Conservation (phyloP, 2,888 invertebrate genomes). For the Pterostichus madidus region DNA sequence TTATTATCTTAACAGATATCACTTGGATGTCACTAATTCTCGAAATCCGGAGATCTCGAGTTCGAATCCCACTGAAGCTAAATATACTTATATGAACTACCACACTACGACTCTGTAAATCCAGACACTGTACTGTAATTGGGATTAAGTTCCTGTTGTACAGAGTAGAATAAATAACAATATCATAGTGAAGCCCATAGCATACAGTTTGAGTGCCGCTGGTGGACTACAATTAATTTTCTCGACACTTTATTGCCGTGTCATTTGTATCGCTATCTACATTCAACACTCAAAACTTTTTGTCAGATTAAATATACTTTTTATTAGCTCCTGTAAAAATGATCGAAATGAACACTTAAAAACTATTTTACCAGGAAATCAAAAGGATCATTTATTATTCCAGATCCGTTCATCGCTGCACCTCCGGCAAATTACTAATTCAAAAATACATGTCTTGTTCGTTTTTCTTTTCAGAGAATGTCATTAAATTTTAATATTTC, state of each 20-base stretch:
- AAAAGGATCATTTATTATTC: slow-evolving; percentile 9
- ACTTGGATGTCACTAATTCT: too few species aligned
- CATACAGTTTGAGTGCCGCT: background rate
- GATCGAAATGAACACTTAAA: slow-evolving; percentile 24
- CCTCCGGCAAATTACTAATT: background rate
- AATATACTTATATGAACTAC: too few species aligned
- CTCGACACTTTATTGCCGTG: background rate
- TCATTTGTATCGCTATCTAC: slow-evolving; percentile 36
- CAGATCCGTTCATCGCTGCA: slow-evolving; percentile 1
- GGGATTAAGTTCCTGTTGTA: too few species aligned
- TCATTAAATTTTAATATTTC: background rate
- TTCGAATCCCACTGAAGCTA: too few species aligned
- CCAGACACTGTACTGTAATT: too few species aligned
- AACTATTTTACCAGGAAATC: background rate
- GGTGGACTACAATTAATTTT: slow-evolving; percentile 17
- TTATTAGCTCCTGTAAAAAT: slow-evolving; percentile 19
- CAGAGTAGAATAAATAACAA: background rate
- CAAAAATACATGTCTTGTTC: background rate
- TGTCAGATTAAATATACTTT: slow-evolving; percentile 14
- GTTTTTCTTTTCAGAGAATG: background rate
- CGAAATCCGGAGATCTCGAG: too few species aligned
- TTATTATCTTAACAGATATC: too few species aligned
- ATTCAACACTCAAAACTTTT: slow-evolving; percentile 31
- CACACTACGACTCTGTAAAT: too few species aligned
- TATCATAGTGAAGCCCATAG: background rate